Base-by-base conservation (phyloP, 2,113 vertebrate genomes). In the Tylochromis polylepis region DNA sequence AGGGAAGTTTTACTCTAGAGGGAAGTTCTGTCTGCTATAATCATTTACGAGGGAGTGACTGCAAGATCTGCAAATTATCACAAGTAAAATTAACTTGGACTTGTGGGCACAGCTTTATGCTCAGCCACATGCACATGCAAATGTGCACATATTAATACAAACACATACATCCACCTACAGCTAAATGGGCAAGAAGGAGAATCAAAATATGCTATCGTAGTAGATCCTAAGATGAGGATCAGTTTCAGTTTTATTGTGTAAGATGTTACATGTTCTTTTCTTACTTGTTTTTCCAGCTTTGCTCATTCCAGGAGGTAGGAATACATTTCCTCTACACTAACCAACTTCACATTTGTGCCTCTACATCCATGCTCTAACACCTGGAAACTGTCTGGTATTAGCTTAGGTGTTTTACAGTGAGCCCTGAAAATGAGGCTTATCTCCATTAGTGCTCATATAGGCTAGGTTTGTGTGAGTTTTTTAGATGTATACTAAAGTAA, bases 21-120 rank as follows among this genome's bases (percentile, higher is more conserved):
- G 87, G 60, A 85, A 85, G 46, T 91, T 92, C 72, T 77, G 72
- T 77, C 46, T 93, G 91, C 79, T 92, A 84, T 86, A 91, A 83
- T 89, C 75, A 92, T 95, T 92, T 90, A 77, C 51, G 57, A 87
- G 87, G 79, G 72, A 89, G 90, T 88, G 92, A 91, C 81, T 75
- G 91, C 77, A 65, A 83, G 72, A 83, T 89, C 57, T 82, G 16
- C 10, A 51, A 88, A 91, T 91, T 87, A 91, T 81, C 31, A 83
- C 79, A 90, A 88, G 81, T 36, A 81, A 91, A 93, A 92, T 85
- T 59, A 87, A 88, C 91, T 83, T 31, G 10, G 75, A 81, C 41
- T 41, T 43, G 84, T 88, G 81, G 88, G 89, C 85, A 81, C 85
- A 72, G 75, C 78, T 72, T 88, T 18, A 78, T 62, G 3, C 46